Conservation (phyloP, 2,888 invertebrate genomes). For the Choristoneura rosaceana region DNA sequence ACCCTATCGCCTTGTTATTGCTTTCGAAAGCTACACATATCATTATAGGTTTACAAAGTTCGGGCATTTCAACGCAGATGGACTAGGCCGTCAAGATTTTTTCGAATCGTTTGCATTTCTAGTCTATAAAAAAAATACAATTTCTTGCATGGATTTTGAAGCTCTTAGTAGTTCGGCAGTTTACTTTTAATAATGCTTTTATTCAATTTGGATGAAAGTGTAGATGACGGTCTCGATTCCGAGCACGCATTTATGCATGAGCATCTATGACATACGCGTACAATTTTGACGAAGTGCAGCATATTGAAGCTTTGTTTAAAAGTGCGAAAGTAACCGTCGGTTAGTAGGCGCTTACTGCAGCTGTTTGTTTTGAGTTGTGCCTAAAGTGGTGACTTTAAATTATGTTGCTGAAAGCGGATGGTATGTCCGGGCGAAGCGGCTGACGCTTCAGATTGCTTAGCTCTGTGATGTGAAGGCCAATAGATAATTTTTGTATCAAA, state of each 20-base stretch:
- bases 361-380: conserved; percentile 26
- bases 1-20: conserved; percentile 53
- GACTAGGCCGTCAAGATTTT: conserved; percentile 58
- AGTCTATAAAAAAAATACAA: conserved; percentile 74
- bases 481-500: conserved; percentile 82
- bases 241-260: conserved; percentile 61
- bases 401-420: conserved; percentile 14
- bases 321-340: conserved; percentile 35
- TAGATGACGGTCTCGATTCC: conserved; percentile 52
- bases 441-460: conserved; percentile 73
- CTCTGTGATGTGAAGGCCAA: conserved; percentile 84
- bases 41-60: conserved; percentile 54
- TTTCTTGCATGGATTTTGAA: conserved; percentile 57
- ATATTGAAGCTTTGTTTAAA: conserved; percentile 53
- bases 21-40: conserved; percentile 70
- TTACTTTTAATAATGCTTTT: conserved; percentile 37
- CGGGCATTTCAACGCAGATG: conserved; percentile 60
- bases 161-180: conserved; percentile 41
- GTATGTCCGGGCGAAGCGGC: conserved; percentile 45
- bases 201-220: conserved; percentile 30
- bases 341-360: background rate
- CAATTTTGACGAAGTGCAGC: conserved; percentile 51
- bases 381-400: conserved; percentile 16
- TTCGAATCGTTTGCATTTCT: conserved; percentile 82
- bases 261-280: conserved; percentile 55